A percentile compares a stretch with the other conserved stretches of the same genome.
phyloP scores from a whole-genome alignment of 2,113 vertebrate species.

The Daboia siamensis region DNA sequence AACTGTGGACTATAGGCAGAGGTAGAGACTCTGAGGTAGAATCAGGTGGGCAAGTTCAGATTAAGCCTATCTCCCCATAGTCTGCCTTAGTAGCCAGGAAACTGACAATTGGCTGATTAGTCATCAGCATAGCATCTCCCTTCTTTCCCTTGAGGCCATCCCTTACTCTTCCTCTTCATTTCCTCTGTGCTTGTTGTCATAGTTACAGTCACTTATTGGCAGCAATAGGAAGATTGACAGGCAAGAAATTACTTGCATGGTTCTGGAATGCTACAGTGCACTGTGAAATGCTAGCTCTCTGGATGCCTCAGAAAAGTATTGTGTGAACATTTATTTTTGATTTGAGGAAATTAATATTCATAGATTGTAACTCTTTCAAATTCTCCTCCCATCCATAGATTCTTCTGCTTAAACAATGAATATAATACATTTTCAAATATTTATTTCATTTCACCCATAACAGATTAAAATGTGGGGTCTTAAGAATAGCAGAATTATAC shows the following conservation, averaged over 20 bases:
- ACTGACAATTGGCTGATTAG: slow-evolving; percentile 55
- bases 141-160: slow-evolving; percentile 52
- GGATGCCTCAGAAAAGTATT: not conserved
- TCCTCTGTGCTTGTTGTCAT: slow-evolving; percentile 62
- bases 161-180: slow-evolving; percentile 62
- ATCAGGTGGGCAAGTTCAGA: rapidly evolving
- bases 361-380: not conserved
- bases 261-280: not conserved
- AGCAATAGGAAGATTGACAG: slow-evolving; percentile 28
- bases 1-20: slow-evolving; percentile 1
- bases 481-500: not conserved
- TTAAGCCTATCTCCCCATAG: slow-evolving; percentile 44
- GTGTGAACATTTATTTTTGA: not conserved
- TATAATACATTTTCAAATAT: not conserved
- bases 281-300: not conserved
- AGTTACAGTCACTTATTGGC: slow-evolving; percentile 62
- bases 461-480: not conserved
- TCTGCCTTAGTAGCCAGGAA: slow-evolving; percentile 45
- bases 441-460: not conserved
- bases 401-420: not conserved
- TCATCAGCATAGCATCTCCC: slow-evolving; percentile 56
- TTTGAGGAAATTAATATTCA: slow-evolving; percentile 1
- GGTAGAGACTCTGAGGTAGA: rapidly evolving
- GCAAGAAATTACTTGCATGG: slow-evolving; percentile 13
- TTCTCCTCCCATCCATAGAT: not conserved